Evolutionary conservation across 2,797 vertebrate genomes (phyloP).

Genomic region (Molothrus aeneus): DNA sequence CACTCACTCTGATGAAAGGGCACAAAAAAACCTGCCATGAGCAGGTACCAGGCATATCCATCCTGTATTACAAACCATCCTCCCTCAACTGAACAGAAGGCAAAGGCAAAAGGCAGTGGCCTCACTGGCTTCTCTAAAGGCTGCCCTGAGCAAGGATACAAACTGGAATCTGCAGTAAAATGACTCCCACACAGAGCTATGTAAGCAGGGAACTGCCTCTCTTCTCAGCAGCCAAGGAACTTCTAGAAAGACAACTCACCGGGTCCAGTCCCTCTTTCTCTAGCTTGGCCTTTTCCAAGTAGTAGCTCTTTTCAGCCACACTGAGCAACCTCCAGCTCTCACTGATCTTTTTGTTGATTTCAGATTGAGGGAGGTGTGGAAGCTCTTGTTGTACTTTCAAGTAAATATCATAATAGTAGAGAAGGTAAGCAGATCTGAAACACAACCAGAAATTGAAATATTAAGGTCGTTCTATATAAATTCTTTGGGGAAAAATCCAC

Average conservation of each 20-base stretch:
- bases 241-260: constrained; percentile 74
- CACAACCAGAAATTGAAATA: background rate
- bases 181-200: accelerated
- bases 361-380: constrained; percentile 93
- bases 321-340: constrained; percentile 96
- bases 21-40: background rate
- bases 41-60: accelerated
- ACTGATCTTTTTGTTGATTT: constrained; percentile 98
- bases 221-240: background rate
- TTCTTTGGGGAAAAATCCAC: background rate
- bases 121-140: background rate
- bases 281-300: constrained; percentile 92
- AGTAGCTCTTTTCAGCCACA: constrained; percentile 93
- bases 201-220: background rate
- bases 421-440: constrained; percentile 92
- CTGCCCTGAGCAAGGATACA: background rate
- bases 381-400: constrained; percentile 92
- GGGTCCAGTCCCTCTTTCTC: constrained; percentile 91
- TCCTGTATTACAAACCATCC: background rate
- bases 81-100: background rate
- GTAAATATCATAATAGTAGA: constrained; percentile 97
- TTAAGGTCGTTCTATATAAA: background rate
- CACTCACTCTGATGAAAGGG: background rate
- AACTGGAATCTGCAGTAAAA: background rate
- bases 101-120: background rate